Conservation (phyloP, 2,113 vertebrate species). For the Grammomys dolichurus region DNA sequence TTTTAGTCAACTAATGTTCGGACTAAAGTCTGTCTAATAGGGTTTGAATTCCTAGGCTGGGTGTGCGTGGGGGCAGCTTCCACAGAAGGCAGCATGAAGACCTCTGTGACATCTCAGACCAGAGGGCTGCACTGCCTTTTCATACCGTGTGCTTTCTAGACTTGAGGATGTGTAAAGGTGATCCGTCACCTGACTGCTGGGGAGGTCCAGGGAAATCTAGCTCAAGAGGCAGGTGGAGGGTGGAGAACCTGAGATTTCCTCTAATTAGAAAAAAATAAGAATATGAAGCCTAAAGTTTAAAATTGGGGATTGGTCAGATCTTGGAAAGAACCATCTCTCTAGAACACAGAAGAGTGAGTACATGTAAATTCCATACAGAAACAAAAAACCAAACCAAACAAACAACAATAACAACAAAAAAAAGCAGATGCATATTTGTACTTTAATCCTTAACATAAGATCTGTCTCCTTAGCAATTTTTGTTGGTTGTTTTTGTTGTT, state of each 20-base stretch:
- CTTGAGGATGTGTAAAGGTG: neutral
- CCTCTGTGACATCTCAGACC: neutral
- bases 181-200: neutral
- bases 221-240: neutral
- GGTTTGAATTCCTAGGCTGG: neutral
- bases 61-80: neutral
- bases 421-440: neutral
- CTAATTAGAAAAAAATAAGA: neutral
- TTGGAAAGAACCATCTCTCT: neutral
- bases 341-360: neutral
- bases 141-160: neutral
- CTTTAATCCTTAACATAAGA: neutral
- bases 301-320: neutral
- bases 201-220: neutral
- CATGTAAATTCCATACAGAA: neutral
- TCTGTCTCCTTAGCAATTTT: neutral
- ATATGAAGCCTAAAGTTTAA: constrained; percentile 6
- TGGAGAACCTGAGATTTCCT: neutral
- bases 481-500: too few species aligned
- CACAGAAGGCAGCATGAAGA: neutral
- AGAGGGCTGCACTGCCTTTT: neutral
- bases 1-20: neutral
- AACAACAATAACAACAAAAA: too few species aligned
- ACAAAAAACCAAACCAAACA: neutral
- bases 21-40: neutral